Conservation (phyloP, 1,140 invertebrate genomes). For the Drosophila subobscura region DNA sequence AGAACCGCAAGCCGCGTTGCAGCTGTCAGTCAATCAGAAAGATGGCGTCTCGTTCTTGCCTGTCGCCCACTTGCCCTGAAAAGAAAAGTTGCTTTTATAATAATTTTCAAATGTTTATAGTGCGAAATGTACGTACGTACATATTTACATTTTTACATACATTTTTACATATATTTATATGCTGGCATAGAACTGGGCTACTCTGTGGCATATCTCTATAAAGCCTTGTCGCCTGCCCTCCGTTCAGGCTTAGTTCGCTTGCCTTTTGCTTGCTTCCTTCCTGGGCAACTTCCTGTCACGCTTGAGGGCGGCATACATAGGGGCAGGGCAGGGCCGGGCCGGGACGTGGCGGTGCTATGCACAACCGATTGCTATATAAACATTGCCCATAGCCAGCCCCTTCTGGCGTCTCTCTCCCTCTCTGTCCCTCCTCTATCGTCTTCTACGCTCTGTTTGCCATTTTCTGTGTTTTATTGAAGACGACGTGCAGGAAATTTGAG, state of each 20-base stretch:
- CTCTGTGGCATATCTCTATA: conserved; percentile 25
- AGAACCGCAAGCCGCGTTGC: conserved; percentile 29
- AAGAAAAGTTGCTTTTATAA: conserved; percentile 48
- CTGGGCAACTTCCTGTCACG: conserved; percentile 74
- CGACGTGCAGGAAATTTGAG: conserved; percentile 79
- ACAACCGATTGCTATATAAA: conserved; percentile 65
- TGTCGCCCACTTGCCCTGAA: conserved; percentile 57
- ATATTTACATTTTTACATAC: conserved; percentile 1
- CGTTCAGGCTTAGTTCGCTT: conserved; percentile 45
- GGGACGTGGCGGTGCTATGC: background rate
- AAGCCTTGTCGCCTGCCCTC: conserved; percentile 42
- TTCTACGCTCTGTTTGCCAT: conserved; percentile 34
- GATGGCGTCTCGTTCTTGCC: conserved; percentile 51
- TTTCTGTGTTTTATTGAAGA: conserved; percentile 53
- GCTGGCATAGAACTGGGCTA: conserved; percentile 25
- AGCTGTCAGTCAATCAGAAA: conserved; percentile 66
- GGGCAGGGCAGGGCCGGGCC: background rate
- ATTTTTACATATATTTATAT: conserved; percentile 11
- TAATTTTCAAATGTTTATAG: conserved; percentile 55
- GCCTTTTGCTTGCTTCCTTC: conserved; percentile 71
- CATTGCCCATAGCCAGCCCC: conserved; percentile 32
- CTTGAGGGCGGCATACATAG: conserved; percentile 32
- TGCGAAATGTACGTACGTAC: conserved; percentile 10
- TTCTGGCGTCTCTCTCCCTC: background rate
- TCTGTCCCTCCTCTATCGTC: conserved; percentile 12